Percentiles rank a stretch among this genome's conserved stretches.
Conservation (phyloP, 2,113 vertebrate species). For the Corythoichthys intestinalis region DNA sequence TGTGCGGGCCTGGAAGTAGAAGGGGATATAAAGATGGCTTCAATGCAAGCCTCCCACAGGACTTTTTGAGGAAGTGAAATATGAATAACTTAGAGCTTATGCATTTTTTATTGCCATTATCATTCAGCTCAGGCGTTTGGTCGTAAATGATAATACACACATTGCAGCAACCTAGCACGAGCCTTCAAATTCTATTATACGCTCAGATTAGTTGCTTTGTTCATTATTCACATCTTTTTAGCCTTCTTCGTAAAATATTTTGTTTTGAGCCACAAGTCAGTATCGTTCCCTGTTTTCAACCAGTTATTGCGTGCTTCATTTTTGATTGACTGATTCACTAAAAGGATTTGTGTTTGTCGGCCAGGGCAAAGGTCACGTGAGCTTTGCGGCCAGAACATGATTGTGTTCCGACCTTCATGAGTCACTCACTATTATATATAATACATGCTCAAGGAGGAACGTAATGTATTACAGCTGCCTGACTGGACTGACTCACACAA, state of each 20-base stretch:
- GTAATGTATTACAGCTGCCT: not conserved
- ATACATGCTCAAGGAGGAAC: not conserved
- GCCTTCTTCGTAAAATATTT: constrained; percentile 1
- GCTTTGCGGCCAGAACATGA: not conserved
- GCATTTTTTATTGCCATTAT: constrained; percentile 37
- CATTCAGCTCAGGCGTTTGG: constrained; percentile 22
- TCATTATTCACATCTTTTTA: constrained; percentile 16
- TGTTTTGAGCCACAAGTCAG: not conserved
- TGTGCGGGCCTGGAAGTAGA: constrained; percentile 23
- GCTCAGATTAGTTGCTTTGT: constrained; percentile 22
- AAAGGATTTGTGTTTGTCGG: constrained; percentile 26
- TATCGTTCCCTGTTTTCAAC: not conserved
- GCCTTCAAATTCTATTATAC: constrained; percentile 4
- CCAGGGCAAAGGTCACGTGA: constrained; percentile 20
- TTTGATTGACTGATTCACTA: constrained; percentile 36
- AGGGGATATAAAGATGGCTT: constrained; percentile 26
- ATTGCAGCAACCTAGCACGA: constrained; percentile 1
- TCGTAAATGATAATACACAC: constrained; percentile 22
- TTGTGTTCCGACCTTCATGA: constrained; percentile 5
- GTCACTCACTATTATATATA: constrained; percentile 1
- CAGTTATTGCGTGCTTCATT: not conserved
- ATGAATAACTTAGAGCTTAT: constrained; percentile 36
- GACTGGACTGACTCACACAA: not conserved
- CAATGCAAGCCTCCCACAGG: constrained; percentile 20
- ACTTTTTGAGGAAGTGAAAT: constrained; percentile 26